Evolutionary conservation across 30 jellyfish, hydroid and myxozoan species (phyloP).

Genomic region (Aurelia aurita): DNA sequence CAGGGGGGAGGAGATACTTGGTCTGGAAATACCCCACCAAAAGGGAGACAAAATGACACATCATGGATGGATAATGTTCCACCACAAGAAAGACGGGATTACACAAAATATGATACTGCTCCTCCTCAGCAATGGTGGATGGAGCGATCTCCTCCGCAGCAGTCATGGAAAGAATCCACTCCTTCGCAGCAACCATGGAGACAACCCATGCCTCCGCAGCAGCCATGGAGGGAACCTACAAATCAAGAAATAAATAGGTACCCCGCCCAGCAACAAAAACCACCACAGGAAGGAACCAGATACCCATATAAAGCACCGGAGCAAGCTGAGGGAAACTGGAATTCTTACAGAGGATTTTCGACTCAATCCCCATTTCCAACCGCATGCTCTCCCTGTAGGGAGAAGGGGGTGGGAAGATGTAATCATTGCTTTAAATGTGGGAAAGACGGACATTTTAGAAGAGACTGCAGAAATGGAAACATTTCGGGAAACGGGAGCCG

Average conservation of each 20-base stretch:
- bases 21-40: too few species aligned
- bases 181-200: neutral
- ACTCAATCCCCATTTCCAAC: too few species aligned
- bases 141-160: neutral
- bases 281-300: too few species aligned
- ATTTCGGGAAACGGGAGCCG: slow-evolving; percentile 9
- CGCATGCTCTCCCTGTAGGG: too few species aligned
- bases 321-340: too few species aligned
- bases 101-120: neutral
- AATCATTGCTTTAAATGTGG: slow-evolving; percentile 15
- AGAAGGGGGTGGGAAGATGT: neutral
- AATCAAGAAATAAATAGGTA: too few species aligned
- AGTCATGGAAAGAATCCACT: neutral
- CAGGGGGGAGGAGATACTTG: too few species aligned
- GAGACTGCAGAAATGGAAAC: slow-evolving; percentile 6
- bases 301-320: too few species aligned
- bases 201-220: neutral
- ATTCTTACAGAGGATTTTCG: too few species aligned
- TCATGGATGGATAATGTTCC: neutral
- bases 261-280: too few species aligned
- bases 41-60: too few species aligned
- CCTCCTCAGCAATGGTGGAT: slow-evolving; percentile 1
- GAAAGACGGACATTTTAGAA: slow-evolving; percentile 12
- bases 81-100: neutral
- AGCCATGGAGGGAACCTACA: neutral